Base-by-base conservation (phyloP, 2,888 invertebrate genomes). In the Gibbula magus region DNA sequence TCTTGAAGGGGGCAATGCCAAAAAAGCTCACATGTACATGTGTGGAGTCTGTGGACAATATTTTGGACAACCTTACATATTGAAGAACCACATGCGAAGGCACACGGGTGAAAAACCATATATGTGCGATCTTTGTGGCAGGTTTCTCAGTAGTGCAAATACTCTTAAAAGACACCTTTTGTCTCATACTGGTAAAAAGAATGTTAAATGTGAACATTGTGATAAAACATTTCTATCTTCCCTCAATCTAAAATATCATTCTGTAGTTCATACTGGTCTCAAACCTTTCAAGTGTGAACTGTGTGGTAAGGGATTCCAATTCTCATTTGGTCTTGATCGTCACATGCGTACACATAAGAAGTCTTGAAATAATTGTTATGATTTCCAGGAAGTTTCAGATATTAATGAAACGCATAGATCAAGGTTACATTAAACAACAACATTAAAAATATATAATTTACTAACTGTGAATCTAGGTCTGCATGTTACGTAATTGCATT, bases 101-200 rank as follows among this genome's bases (percentile, higher is more conserved):
- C 79, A 75, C 20, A 67, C 75, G 8, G 76, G 76, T 25, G 76
- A 75, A 52, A 66, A 66, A 75, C 76, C 75, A 4, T 66, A 25
- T 35, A 66, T n/a, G 29, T 79, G 79, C 67, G 75, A 75, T 67
- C 29, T 76, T n/a, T 79, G 79, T 76, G 79, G 76, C 32, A 76
- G 66, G 45, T 35, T 35, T 10, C 75, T 61, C 61, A 25, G 45
- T 22, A 16, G 13, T 3, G 29, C 18, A 18, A 39, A n/a, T 18
- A 29, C 45, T 18, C 67, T 75, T 3, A 20, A 29, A n/a, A 45
- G 29, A 7, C 79, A 79, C 35, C 51, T 53, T 20, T 22, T 54
- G 45, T 75, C 67, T 29, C 79, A 79, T 45, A 35, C 75, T 0
- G 52, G 45, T 0, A 67, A 76, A 39, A 39, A 29, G n/a, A 35